Base-by-base conservation (phyloP, 2,888 invertebrate genomes). In the Acleris literana region DNA sequence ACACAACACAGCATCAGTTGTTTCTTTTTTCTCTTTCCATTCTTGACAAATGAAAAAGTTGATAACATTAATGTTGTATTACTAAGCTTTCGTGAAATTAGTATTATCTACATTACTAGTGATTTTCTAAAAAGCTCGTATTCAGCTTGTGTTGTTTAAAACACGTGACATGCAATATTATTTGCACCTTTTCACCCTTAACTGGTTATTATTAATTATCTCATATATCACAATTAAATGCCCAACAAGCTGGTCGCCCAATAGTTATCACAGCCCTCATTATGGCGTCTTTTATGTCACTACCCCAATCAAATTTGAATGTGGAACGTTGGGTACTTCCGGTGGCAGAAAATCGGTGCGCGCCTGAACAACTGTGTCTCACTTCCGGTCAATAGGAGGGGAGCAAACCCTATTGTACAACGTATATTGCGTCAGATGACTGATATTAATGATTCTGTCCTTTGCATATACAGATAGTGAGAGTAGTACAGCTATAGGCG, bases 341-440 rank as follows among this genome's bases (percentile, higher is more conserved):
- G 91, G 91, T 90, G 82, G 88, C 86, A 91, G 90, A 91, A 92
- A 92, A 92, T 92, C 91, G 90, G 86, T 85, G 86, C 84, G 82
- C 82, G 80, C 76, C 83, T 86, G 87, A 88, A 90, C 92, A 92
- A 92, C 91, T 90, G 91, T 88, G 86, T 82, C 85, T 81, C 83
- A 82, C 86, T 90, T 92, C 92, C 92, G 92, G 92, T 90, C 90
- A 90, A 81, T 74, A 72, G 67, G 78, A 84, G 86, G 88, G 90
- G 88, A 86, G 82, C 77, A 82, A 52, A 17, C 65, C 65, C 65
- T 29, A 60, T 25, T 17, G 39, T 39, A 43, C 16, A 46, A 13
- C 29, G 51, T 9, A 18, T 62, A 57, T 52, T 48, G 53, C 57
- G 62, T 62, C 57, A 62, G 17, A 46, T 46, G 18, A 16, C 20